Evolutionary conservation across 2,888 invertebrate genomes (phyloP).

Genomic region (Euproctis similis): DNA sequence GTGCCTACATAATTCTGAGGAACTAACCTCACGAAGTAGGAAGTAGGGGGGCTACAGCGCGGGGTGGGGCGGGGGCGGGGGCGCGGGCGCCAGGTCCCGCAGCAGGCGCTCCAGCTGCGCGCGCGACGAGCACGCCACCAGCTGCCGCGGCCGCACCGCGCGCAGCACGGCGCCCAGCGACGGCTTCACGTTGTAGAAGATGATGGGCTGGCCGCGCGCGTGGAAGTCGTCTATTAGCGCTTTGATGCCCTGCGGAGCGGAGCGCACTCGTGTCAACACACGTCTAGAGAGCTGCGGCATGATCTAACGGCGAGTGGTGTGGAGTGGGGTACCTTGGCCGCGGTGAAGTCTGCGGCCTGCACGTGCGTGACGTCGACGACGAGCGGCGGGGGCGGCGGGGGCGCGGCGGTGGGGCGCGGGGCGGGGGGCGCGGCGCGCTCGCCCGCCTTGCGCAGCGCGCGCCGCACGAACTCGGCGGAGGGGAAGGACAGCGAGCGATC

Average conservation of each 20-base stretch:
- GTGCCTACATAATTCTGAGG: too few species aligned
- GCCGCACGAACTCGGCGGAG: conserved; percentile 85
- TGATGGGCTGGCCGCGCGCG: conserved; percentile 79
- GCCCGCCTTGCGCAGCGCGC: conserved; percentile 83
- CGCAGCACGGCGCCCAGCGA: conserved; percentile 82
- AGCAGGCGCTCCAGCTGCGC: conserved; percentile 52
- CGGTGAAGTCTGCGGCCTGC: conserved; percentile 87
- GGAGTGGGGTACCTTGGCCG: conserved; percentile 77
- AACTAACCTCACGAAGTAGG: too few species aligned
- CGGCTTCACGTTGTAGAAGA: conserved; percentile 85
- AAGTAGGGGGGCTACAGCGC: too few species aligned
- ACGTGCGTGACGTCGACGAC: conserved; percentile 89
- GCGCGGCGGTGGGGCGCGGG: conserved; percentile 85
- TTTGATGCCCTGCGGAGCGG: conserved; percentile 79
- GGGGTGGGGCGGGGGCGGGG: conserved; percentile 3
- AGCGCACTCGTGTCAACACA: too few species aligned
- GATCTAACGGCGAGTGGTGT: not conserved
- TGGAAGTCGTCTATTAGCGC: conserved; percentile 82
- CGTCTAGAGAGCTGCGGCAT: too few species aligned
- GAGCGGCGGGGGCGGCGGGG: conserved; percentile 80
- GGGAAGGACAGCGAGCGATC: conserved; percentile 85
- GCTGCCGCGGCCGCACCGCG: conserved; percentile 81
- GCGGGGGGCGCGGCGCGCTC: conserved; percentile 29
- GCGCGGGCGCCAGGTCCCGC: conserved; percentile 19
- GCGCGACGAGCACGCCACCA: conserved; percentile 70